These are phyloP conservation scores for Ypsolopha sequella DNA, from an alignment of 2,888 invertebrate species.

Conservation along the genomic window DNA sequence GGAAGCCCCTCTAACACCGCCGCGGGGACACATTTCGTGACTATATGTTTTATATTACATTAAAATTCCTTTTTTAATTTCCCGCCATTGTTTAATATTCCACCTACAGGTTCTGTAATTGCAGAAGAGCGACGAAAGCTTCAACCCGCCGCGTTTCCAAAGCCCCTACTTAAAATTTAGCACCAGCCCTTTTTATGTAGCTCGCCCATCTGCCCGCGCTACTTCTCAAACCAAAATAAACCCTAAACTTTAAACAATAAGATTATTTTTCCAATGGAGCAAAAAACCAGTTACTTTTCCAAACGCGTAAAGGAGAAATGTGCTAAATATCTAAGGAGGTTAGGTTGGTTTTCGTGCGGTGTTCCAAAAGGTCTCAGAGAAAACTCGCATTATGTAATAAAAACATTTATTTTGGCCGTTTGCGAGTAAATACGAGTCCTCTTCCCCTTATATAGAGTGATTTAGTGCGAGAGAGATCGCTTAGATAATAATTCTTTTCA, in stretches of 20 bases:
- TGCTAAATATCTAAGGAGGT: conserved; percentile 17
- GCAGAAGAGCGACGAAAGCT: conserved; percentile 25
- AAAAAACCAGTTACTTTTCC: neutral
- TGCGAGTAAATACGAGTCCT: conserved; percentile 62
- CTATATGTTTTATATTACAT: too few species aligned
- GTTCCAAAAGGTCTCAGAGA: conserved; percentile 52
- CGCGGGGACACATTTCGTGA: too few species aligned
- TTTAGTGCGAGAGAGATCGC: conserved; percentile 67
- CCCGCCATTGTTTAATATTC: conserved; percentile 4
- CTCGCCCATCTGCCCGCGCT: conserved; percentile 28
- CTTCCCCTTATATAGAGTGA: conserved; percentile 66
- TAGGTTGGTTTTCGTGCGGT: conserved; percentile 22
- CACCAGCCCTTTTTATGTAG: conserved; percentile 58
- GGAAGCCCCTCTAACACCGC: too few species aligned
- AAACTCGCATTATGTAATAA: conserved; percentile 68
- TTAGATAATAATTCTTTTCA: conserved; percentile 63
- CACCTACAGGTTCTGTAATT: conserved; percentile 3
- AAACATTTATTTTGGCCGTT: conserved; percentile 70
- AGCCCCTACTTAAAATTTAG: conserved; percentile 68
- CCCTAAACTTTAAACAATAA: conserved; percentile 17
- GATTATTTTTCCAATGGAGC: conserved; percentile 16
- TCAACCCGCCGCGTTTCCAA: conserved; percentile 36
- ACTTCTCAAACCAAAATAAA: conserved; percentile 21
- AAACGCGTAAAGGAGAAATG: conserved; percentile 18
- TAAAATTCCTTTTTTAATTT: neutral